phyloP scores from a whole-genome alignment of 2,888 invertebrate species.

The Orthosia incerta region DNA sequence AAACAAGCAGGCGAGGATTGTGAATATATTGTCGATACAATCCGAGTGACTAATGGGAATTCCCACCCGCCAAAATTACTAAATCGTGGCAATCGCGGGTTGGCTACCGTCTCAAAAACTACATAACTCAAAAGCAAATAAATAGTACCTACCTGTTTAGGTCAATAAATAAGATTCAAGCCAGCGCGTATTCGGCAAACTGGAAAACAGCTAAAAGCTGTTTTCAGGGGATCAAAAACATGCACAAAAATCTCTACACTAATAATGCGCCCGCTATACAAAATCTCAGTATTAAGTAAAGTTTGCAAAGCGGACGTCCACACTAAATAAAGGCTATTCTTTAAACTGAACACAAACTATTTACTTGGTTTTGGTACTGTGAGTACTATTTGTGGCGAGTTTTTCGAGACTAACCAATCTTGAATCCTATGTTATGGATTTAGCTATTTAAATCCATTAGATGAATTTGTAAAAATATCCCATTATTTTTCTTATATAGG shows the following conservation, averaged over 20 bases:
- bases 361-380: background rate
- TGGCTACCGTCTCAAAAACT: background rate
- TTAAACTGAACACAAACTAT: background rate
- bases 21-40: slow-evolving; percentile 12
- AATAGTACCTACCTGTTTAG: background rate
- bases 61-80: background rate
- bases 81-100: background rate
- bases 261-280: background rate
- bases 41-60: background rate
- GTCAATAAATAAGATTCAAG: background rate
- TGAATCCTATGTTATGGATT: background rate
- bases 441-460: background rate
- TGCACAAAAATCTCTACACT: background rate
- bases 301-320: background rate
- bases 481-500: background rate
- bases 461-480: background rate
- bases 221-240: background rate
- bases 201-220: background rate
- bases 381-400: slow-evolving; percentile 2
- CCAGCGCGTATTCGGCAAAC: background rate
- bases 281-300: background rate
- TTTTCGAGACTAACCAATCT: background rate
- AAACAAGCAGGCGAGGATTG: slow-evolving; percentile 65
- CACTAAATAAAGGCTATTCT: background rate
- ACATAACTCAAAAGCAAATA: slow-evolving; percentile 1